A percentile compares a stretch with the other conserved stretches of the same genome.
These are phyloP conservation scores for Glyphotaelius pellucidus DNA, from an alignment of 2,888 invertebrate species.

Conservation along the genomic window DNA sequence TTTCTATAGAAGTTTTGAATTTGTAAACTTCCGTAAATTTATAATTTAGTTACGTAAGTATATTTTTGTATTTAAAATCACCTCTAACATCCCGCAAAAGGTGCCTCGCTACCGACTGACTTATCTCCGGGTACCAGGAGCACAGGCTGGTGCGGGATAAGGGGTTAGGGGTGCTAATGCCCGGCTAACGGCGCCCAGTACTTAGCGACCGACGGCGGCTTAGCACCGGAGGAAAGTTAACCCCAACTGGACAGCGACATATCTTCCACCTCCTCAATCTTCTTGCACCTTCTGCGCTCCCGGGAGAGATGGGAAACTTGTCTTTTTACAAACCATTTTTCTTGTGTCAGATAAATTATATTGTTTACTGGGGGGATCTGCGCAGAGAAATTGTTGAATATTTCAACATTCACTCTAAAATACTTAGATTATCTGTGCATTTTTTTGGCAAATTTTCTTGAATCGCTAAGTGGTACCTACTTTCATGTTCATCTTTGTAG, in stretches of 20 bases:
- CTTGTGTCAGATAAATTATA: not conserved
- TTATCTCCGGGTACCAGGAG: constrained; percentile 30
- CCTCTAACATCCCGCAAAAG: not conserved
- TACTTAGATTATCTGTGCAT: too few relatives aligned
- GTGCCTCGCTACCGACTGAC: not conserved
- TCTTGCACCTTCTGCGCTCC: not conserved
- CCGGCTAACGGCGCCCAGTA: constrained; percentile 43
- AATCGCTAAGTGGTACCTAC: too few relatives aligned
- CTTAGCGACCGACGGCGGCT: constrained; percentile 35
- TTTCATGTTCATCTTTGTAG: too few relatives aligned
- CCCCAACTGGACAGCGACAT: constrained; percentile 39
- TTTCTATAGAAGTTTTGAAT: too few relatives aligned
- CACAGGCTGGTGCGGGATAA: not conserved
- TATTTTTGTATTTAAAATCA: not conserved
- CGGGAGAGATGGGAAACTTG: not conserved
- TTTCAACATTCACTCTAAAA: too few relatives aligned
- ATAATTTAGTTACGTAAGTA: not conserved
- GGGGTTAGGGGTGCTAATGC: constrained; percentile 39
- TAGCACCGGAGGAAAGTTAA: constrained; percentile 41
- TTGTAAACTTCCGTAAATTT: too few relatives aligned
- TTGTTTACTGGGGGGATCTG: not conserved
- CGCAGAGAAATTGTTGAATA: not conserved
- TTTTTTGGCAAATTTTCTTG: too few relatives aligned
- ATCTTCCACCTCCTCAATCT: constrained; percentile 16
- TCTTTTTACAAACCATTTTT: not conserved